Conservation (phyloP, 2,113 vertebrate species). For the Candoia aspera region DNA sequence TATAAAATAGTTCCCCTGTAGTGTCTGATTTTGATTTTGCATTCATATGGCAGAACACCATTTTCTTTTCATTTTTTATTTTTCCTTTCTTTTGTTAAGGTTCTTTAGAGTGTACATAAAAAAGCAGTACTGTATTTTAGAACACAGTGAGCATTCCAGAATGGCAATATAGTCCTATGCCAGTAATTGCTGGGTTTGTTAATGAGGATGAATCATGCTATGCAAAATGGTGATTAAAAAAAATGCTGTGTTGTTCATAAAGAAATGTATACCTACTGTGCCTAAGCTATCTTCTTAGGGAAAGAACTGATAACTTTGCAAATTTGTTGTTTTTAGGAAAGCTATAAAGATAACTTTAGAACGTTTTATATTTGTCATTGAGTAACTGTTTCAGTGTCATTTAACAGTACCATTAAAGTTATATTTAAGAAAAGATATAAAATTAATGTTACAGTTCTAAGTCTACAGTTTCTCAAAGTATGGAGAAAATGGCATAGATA, state of each 20-base stretch:
- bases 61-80: neutral
- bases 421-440: neutral
- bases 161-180: neutral
- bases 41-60: neutral
- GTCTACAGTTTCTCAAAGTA: neutral
- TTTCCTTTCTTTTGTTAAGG: neutral
- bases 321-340: neutral
- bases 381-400: neutral
- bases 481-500: neutral
- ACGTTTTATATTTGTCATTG: neutral
- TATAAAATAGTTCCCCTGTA: neutral
- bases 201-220: neutral
- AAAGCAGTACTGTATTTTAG: neutral
- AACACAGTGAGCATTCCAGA: neutral
- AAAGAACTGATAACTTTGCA: neutral
- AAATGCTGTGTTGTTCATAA: constrained; percentile 21
- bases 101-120: neutral
- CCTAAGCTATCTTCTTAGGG: constrained; percentile 61
- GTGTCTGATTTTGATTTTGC: neutral
- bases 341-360: neutral
- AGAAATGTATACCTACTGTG: constrained; percentile 36
- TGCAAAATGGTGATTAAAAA: constrained; percentile 29
- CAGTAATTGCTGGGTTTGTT: neutral
- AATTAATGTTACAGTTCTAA: neutral
- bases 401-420: neutral